Evolutionary conservation across 2,888 invertebrate genomes (phyloP).

Genomic region (Nematopogon swammerdamellus): DNA sequence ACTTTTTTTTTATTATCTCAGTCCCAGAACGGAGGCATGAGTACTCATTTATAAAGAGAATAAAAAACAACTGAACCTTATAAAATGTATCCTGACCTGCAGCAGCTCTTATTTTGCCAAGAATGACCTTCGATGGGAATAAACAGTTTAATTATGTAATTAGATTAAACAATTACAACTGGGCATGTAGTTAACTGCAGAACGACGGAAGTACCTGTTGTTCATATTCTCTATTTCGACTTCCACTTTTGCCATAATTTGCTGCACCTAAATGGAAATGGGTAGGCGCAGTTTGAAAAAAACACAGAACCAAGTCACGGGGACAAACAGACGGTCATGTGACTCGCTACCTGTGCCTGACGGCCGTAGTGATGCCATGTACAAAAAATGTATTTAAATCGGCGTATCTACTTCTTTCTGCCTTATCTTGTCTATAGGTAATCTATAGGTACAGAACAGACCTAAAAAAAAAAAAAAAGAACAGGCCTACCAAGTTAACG

Average conservation of each 20-base stretch:
- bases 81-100: too few species aligned
- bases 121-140: slow-evolving; percentile 38
- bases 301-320: slow-evolving; percentile 67
- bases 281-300: slow-evolving; percentile 59
- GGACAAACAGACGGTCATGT: slow-evolving; percentile 72
- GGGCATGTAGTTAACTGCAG: slow-evolving; percentile 11
- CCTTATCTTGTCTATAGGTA: too few species aligned
- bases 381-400: too few species aligned
- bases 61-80: too few species aligned
- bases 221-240: slow-evolving; percentile 62
- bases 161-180: slow-evolving; percentile 12
- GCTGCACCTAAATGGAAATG: slow-evolving; percentile 38
- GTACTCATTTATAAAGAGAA: too few species aligned
- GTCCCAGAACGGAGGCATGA: too few species aligned
- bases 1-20: background rate
- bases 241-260: slow-evolving; percentile 24
- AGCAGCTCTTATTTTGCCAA: too few species aligned
- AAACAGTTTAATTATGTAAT: slow-evolving; percentile 34
- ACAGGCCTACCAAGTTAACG: too few species aligned
- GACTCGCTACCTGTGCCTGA: slow-evolving; percentile 27
- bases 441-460: too few species aligned
- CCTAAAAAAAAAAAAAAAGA: too few species aligned
- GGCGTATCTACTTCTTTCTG: too few species aligned
- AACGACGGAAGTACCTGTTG: slow-evolving; percentile 50
- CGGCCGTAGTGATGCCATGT: background rate